A percentile compares a stretch with the other conserved stretches of the same genome.
These are phyloP conservation scores for Pipistrellus kuhlii DNA, from an alignment of 2,797 vertebrate species.

Conservation along the genomic window DNA sequence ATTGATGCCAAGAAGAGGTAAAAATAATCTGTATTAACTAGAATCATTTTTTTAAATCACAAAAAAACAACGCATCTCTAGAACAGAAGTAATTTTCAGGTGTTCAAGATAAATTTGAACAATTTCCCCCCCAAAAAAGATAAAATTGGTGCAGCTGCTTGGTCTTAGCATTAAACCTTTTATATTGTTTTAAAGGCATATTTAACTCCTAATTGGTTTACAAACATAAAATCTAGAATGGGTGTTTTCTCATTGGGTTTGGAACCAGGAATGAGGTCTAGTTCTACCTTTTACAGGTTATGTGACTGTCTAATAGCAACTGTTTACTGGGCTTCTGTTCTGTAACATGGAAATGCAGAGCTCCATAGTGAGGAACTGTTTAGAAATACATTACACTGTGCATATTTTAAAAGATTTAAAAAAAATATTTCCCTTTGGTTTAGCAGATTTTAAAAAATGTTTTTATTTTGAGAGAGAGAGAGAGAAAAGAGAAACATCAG, in stretches of 20 bases:
- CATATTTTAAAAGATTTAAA: neutral
- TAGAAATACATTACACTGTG: neutral
- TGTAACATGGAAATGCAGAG: neutral
- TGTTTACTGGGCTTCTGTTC: neutral
- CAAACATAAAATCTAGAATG: constrained; percentile 8
- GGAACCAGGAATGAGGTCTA: constrained; percentile 20
- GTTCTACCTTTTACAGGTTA: constrained; percentile 15
- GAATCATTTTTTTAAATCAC: constrained; percentile 41
- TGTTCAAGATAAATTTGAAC: constrained; percentile 31
- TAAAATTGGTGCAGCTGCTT: neutral
- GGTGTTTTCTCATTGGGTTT: neutral
- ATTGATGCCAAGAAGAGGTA: neutral
- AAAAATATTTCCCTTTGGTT: too few species aligned
- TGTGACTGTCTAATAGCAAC: neutral
- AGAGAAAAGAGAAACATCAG: neutral
- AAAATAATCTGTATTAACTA: constrained; percentile 41
- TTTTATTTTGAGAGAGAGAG: too few species aligned
- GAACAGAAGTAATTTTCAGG: constrained; percentile 44
- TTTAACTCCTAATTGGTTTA: constrained; percentile 40
- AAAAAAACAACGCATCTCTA: neutral
- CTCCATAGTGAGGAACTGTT: constrained; percentile 1
- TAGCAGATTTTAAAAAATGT: too few species aligned
- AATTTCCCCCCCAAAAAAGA: neutral
- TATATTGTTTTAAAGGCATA: constrained; percentile 22
- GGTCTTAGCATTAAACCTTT: constrained; percentile 42